Percentiles rank a stretch among this genome's conserved stretches.
Conservation (phyloP, 2,113 vertebrate genomes). For the Chionodraco myersi region DNA sequence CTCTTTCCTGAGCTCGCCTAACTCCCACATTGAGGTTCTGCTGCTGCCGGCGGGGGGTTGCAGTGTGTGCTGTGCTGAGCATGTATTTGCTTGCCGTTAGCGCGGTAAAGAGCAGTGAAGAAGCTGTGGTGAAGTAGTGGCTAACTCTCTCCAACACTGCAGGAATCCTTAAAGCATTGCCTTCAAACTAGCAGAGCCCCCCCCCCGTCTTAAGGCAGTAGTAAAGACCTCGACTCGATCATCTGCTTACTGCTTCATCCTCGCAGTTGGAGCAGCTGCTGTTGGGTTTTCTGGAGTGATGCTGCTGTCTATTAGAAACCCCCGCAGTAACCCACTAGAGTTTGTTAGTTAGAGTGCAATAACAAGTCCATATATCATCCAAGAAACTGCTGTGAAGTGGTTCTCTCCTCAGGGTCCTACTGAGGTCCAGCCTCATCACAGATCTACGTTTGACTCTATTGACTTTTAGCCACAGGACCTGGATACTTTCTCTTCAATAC, state of each 20-base stretch:
- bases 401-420: constrained; percentile 6
- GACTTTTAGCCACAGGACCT: not conserved
- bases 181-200: constrained; percentile 3
- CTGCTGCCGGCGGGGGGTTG: constrained; percentile 31
- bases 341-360: not conserved
- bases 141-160: constrained; percentile 3
- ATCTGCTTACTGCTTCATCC: constrained; percentile 10
- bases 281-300: constrained; percentile 4
- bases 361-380: constrained; percentile 17
- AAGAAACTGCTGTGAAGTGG: not conserved
- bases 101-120: not conserved
- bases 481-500: not conserved
- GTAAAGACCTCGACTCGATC: constrained; percentile 22
- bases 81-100: constrained; percentile 19
- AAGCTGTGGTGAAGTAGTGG: not conserved
- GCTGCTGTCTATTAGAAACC: constrained; percentile 3
- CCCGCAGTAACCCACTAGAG: constrained; percentile 17
- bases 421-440: constrained; percentile 6
- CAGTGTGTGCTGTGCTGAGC: constrained; percentile 12
- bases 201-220: not conserved
- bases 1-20: constrained; percentile 54
- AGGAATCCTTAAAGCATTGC: constrained; percentile 35
- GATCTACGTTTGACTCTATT: constrained; percentile 13
- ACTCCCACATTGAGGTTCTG: constrained; percentile 58
- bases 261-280: constrained; percentile 35